These are phyloP conservation scores for Spermophilus dauricus DNA, from an alignment of 2,113 vertebrate genomes.

Conservation along the genomic window DNA sequence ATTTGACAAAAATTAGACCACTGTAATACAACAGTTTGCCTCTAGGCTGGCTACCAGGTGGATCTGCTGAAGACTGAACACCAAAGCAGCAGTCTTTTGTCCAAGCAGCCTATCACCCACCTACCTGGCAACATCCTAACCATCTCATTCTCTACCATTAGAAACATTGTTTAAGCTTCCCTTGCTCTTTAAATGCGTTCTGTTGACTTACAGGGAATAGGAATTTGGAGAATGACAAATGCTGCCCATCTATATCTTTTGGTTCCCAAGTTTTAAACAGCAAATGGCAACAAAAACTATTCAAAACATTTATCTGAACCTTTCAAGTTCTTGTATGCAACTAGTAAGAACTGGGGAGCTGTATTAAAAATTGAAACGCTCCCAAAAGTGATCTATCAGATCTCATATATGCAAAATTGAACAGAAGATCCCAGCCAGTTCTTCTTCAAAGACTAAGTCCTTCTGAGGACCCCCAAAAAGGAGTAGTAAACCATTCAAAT, in stretches of 20 bases:
- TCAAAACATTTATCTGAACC: conserved; percentile 14
- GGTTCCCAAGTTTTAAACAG: not conserved
- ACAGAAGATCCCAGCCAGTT: not conserved
- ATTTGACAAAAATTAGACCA: not conserved
- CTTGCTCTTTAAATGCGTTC: not conserved
- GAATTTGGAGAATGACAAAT: not conserved
- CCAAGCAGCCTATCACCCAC: not conserved
- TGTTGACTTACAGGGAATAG: not conserved
- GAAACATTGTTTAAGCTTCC: not conserved
- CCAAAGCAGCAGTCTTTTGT: rapidly evolving
- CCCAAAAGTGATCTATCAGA: not conserved
- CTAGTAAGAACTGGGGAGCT: not conserved
- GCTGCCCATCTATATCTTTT: not conserved
- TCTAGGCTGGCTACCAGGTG: too few relatives aligned
- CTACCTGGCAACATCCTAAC: not conserved
- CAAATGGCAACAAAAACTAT: not conserved
- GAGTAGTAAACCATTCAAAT: not conserved
- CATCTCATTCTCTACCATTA: not conserved
- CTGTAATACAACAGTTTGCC: not conserved
- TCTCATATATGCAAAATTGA: not conserved
- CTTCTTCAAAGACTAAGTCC: not conserved
- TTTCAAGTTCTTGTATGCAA: not conserved
- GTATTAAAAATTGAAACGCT: not conserved
- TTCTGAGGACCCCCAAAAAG: not conserved
- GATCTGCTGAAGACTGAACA: not conserved